Conservation (phyloP, 2,797 vertebrate genomes). For the Apogon hyalosoma region DNA sequence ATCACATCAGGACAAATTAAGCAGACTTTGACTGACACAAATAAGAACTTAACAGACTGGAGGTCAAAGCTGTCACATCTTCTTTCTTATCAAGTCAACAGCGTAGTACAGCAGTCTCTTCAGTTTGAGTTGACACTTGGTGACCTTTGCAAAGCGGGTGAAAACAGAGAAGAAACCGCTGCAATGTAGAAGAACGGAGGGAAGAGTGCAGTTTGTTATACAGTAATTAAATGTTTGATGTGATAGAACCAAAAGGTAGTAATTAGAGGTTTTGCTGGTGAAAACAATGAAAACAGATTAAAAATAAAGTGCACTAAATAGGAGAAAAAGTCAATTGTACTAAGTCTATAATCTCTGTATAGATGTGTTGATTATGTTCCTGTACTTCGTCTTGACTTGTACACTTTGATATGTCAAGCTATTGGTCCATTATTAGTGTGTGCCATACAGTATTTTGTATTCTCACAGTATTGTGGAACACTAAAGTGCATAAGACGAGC, state of each 20-base stretch:
- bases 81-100: constrained; percentile 34
- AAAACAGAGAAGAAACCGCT: background rate
- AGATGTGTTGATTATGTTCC: constrained; percentile 56
- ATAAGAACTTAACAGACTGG: constrained; percentile 47
- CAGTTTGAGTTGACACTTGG: constrained; percentile 22
- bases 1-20: constrained; percentile 50
- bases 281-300: constrained; percentile 38
- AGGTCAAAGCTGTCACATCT: constrained; percentile 56
- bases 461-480: constrained; percentile 49
- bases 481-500: constrained; percentile 8
- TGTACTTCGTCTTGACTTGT: constrained; percentile 73
- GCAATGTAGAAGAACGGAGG: background rate
- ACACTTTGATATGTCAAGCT: constrained; percentile 56
- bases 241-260: constrained; percentile 48
- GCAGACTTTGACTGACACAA: constrained; percentile 46
- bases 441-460: constrained; percentile 64
- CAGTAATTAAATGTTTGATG: constrained; percentile 60
- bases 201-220: constrained; percentile 20
- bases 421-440: constrained; percentile 61
- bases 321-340: constrained; percentile 53
- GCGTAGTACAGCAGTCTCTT: constrained; percentile 8
- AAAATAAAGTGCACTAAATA: constrained; percentile 38
- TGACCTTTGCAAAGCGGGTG: background rate
- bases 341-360: constrained; percentile 62
- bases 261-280: constrained; percentile 34